Conservation (phyloP, 1,140 invertebrate genomes). For the Heterodera schachtii region DNA sequence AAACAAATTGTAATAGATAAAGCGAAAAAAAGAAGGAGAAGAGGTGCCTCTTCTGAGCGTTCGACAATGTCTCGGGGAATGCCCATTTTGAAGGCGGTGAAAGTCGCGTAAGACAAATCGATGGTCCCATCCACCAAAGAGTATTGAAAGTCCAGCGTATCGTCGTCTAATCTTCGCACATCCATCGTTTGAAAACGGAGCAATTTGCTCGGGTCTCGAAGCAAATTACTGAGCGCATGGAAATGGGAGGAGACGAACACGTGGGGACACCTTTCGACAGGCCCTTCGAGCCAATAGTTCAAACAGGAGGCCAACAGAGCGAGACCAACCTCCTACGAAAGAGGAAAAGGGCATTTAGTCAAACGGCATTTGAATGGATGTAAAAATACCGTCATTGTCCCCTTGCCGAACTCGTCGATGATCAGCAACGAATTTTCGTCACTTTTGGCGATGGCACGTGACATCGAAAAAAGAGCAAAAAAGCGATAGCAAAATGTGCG, state of each 20-base stretch:
- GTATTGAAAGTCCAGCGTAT: constrained; percentile 50
- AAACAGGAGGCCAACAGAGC: constrained; percentile 54
- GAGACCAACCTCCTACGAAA: constrained; percentile 60
- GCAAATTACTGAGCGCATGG: constrained; percentile 53
- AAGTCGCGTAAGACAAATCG: constrained; percentile 53
- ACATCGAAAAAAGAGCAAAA: constrained; percentile 71
- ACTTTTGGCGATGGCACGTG: constrained; percentile 73
- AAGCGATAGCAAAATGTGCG: constrained; percentile 21
- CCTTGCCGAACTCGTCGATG: constrained; percentile 88
- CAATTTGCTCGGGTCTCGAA: constrained; percentile 31
- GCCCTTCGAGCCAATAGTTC: constrained; percentile 61
- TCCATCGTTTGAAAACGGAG: constrained; percentile 55
- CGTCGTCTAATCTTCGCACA: constrained; percentile 42
- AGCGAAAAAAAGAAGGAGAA: not conserved
- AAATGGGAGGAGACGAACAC: constrained; percentile 59
- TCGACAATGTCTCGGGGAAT: constrained; percentile 49
- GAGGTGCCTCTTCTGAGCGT: constrained; percentile 47
- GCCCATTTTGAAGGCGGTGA: constrained; percentile 57
- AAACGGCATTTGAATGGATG: constrained; percentile 1
- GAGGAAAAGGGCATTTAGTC: constrained; percentile 16
- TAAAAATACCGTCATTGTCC: constrained; percentile 74
- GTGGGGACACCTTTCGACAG: constrained; percentile 53
- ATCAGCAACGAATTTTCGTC: constrained; percentile 76
- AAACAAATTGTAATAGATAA: not conserved
- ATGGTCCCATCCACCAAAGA: constrained; percentile 54